Percentiles rank a stretch among this genome's conserved stretches.
These are phyloP conservation scores for Brachyalestes nurse DNA, from an alignment of 2,797 vertebrate genomes.

Conservation along the genomic window DNA sequence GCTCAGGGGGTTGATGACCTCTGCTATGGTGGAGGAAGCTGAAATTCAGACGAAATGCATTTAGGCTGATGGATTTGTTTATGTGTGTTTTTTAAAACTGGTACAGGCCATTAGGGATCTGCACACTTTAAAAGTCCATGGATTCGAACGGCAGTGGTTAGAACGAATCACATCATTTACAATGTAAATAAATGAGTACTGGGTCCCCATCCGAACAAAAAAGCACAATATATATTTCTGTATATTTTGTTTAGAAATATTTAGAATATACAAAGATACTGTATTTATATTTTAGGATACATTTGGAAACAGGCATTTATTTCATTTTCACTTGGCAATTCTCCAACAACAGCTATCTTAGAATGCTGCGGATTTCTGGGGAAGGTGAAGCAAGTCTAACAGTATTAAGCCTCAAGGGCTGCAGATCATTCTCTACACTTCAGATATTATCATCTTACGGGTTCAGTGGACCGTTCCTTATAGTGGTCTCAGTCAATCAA, in stretches of 20 bases:
- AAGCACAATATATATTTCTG: background rate
- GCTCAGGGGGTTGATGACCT: constrained; percentile 48
- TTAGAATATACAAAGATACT: background rate
- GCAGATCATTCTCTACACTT: constrained; percentile 39
- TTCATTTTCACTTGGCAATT: background rate
- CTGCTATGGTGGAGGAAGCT: constrained; percentile 23
- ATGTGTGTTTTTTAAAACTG: constrained; percentile 22
- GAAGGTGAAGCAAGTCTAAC: constrained; percentile 45
- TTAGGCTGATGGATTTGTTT: constrained; percentile 34
- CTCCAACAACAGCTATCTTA: background rate
- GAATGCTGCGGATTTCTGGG: background rate
- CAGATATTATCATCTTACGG: constrained; percentile 50
- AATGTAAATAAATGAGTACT: background rate
- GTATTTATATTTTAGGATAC: background rate
- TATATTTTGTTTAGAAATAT: background rate
- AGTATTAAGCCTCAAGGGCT: constrained; percentile 48
- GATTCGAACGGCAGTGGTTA: background rate
- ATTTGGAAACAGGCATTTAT: background rate
- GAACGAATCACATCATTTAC: background rate
- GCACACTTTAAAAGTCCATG: background rate
- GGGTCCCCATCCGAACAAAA: background rate
- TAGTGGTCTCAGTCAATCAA: constrained; percentile 46
- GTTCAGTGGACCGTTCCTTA: constrained; percentile 35
- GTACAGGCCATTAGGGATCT: constrained; percentile 31
- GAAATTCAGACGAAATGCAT: constrained; percentile 37